Evolutionary conservation across 2,888 invertebrate genomes (phyloP).

Genomic region (Stenchaetothrips biformis): DNA sequence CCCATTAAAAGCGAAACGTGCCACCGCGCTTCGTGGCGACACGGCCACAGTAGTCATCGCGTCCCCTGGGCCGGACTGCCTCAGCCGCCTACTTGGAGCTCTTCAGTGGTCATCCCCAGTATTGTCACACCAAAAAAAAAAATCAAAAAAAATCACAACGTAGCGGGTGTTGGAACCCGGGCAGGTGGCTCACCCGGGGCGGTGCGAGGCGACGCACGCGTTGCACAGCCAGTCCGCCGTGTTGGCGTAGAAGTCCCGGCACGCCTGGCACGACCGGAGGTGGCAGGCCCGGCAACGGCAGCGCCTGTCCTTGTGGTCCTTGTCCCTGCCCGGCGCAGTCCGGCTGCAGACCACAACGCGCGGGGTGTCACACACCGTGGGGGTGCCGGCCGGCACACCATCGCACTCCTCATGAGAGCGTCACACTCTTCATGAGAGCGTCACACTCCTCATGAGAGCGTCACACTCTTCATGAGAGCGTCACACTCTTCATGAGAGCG

Average conservation of each 20-base stretch:
- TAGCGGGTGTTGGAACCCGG: not conserved
- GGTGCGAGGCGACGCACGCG: conserved; percentile 50
- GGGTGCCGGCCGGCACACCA: too few species aligned
- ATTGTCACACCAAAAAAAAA: too few species aligned
- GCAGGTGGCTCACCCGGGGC: not conserved
- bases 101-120: conserved; percentile 48
- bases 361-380: not conserved
- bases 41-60: too few species aligned
- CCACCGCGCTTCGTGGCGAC: too few species aligned
- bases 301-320: conserved; percentile 53
- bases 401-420: not conserved
- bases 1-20: too few species aligned
- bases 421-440: not conserved
- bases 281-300: conserved; percentile 66
- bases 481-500: too few species aligned
- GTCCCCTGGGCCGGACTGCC: too few species aligned
- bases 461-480: too few species aligned
- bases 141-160: too few species aligned
- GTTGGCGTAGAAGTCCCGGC: conserved; percentile 56
- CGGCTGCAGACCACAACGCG: not conserved
- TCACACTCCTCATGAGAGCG: too few species aligned
- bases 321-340: not conserved
- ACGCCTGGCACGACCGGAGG: conserved; percentile 67
- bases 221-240: conserved; percentile 67
- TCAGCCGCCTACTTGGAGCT: too few species aligned